Evolutionary conservation across 1,140 invertebrate genomes (phyloP).

Genomic region (Lepeophtheirus salmonis): DNA sequence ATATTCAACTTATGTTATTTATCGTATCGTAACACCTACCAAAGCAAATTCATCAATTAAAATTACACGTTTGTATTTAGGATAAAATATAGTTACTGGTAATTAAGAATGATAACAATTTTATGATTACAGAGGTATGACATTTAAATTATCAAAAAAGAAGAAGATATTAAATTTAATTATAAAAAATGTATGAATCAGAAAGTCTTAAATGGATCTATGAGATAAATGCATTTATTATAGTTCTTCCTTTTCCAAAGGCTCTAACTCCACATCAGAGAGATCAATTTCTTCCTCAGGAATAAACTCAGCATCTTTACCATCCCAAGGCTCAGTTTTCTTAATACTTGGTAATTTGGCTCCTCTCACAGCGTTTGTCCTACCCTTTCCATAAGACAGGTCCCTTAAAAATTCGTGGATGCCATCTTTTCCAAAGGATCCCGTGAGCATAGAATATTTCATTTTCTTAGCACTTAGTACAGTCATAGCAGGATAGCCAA

Average conservation of each 20-base stretch:
- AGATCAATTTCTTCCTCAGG: slow-evolving; percentile 81
- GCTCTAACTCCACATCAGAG: slow-evolving; percentile 69
- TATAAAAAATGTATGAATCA: too few species aligned
- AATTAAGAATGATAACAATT: too few species aligned
- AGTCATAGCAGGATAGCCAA: slow-evolving; percentile 80
- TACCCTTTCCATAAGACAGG: slow-evolving; percentile 79
- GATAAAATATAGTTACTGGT: too few species aligned
- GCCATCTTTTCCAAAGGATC: slow-evolving; percentile 81
- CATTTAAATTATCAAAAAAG: too few species aligned
- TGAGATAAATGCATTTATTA: too few species aligned
- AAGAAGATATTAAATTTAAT: too few species aligned
- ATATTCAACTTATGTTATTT: too few species aligned
- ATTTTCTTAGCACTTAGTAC: slow-evolving; percentile 91
- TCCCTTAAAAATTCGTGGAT: slow-evolving; percentile 86
- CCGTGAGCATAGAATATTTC: slow-evolving; percentile 80
- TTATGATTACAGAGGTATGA: too few species aligned
- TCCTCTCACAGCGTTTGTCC: slow-evolving; percentile 70
- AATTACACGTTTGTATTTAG: too few species aligned
- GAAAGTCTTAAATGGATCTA: too few species aligned
- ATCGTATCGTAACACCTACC: too few species aligned
- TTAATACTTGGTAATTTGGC: slow-evolving; percentile 57
- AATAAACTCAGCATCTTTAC: slow-evolving; percentile 78
- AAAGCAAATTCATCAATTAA: too few species aligned
- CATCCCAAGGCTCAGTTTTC: slow-evolving; percentile 70
- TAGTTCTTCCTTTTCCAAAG: slow-evolving; percentile 44